Evolutionary conservation across 2,888 invertebrate genomes (phyloP).

Genomic region (Mesorhabditis belari): DNA sequence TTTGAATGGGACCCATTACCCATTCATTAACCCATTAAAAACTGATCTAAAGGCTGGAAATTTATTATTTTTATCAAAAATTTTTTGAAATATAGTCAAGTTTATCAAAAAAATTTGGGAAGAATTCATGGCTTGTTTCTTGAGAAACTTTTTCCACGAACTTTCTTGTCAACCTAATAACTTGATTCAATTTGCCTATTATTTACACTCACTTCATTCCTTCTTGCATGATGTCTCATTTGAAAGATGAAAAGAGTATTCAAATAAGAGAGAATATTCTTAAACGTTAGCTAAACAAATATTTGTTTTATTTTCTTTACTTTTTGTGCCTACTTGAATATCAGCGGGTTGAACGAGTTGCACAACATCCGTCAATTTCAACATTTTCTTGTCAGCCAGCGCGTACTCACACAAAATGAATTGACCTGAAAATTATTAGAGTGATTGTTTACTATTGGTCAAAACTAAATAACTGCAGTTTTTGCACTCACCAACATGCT

Average conservation of each 20-base stretch:
- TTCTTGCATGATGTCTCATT: conserved; percentile 30
- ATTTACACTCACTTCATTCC: no score
- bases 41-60: no score
- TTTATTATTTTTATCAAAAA: no score
- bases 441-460: not conserved
- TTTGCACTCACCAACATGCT: conserved; percentile 37
- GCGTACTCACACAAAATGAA: conserved; percentile 39
- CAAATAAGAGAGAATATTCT: conserved; percentile 38
- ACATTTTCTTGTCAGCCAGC: conserved; percentile 35
- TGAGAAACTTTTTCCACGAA: no score
- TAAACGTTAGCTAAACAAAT: conserved; percentile 36
- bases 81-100: no score
- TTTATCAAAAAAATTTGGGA: no score
- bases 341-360: conserved; percentile 44
- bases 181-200: no score
- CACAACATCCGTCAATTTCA: conserved; percentile 43
- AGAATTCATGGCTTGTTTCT: no score
- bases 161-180: no score
- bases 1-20: no score
- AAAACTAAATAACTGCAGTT: not conserved
- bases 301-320: not conserved
- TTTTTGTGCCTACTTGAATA: conserved; percentile 24
- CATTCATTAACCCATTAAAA: no score
- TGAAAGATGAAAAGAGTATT: conserved; percentile 49
- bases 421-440: conserved; percentile 17